Percentiles rank a stretch among this genome's conserved stretches.
These are phyloP conservation scores for Scolopax bukidnonensis DNA, from an alignment of 2,797 vertebrate species.

Conservation along the genomic window DNA sequence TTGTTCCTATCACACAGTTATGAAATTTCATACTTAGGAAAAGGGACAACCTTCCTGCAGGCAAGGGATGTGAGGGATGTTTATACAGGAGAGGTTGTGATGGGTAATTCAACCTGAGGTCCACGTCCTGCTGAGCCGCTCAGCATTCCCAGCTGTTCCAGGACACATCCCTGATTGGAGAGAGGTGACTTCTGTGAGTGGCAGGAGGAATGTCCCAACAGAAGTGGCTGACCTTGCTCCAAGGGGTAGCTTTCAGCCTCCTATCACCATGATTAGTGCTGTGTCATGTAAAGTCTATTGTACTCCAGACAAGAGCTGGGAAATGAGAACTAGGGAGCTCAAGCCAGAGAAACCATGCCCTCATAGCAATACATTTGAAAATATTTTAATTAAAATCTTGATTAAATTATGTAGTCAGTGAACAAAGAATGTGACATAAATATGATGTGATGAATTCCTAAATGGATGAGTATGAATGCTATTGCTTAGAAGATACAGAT, in stretches of 20 bases:
- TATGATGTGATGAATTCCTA: neutral
- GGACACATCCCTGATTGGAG: neutral
- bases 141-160: neutral
- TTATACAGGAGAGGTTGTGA: neutral
- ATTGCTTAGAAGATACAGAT: neutral
- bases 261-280: neutral
- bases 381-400: neutral
- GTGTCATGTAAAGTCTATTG: neutral
- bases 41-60: neutral
- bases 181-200: neutral
- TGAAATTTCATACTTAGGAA: neutral
- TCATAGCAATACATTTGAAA: neutral
- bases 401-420: neutral
- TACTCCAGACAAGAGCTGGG: neutral
- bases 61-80: neutral
- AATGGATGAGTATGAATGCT: neutral
- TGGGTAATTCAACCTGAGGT: neutral
- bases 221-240: neutral
- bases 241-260: neutral
- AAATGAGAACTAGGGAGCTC: neutral
- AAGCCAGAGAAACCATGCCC: neutral
- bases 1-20: neutral
- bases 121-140: neutral
- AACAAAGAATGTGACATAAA: neutral
- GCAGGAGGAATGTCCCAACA: neutral